A percentile compares a stretch with the other conserved stretches of the same genome.
Conservation (phyloP, 1,140 invertebrate species). For the Sinonovacula constricta region DNA sequence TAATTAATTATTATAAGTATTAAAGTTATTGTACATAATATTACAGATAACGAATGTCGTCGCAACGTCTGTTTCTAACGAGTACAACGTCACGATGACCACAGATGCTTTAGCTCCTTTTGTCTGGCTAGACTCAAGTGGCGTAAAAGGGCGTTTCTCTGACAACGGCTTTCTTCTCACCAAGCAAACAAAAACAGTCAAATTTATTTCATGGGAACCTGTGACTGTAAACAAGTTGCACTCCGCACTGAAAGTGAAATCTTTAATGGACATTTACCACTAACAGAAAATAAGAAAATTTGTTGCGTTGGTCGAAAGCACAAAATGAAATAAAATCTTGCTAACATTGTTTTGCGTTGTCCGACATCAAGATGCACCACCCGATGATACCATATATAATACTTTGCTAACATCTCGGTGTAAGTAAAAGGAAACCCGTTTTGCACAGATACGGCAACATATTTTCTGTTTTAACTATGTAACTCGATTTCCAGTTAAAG, state of each 20-base stretch:
- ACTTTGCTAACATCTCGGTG: too few relatives aligned
- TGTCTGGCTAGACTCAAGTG: constrained; percentile 82
- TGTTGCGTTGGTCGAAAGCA: too few relatives aligned
- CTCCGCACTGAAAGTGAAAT: constrained; percentile 66
- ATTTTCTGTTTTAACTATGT: too few relatives aligned
- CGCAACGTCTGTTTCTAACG: constrained; percentile 2
- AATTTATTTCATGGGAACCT: constrained; percentile 71
- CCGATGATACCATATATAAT: too few relatives aligned
- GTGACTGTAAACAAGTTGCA: constrained; percentile 58
- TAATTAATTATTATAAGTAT: background rate
- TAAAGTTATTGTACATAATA: constrained; percentile 12
- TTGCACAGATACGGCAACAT: too few relatives aligned
- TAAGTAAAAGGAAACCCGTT: too few relatives aligned
- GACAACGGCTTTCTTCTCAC: constrained; percentile 83
- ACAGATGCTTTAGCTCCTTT: constrained; percentile 82
- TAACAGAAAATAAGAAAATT: too few relatives aligned
- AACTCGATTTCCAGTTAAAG: too few relatives aligned
- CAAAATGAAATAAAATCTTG: too few relatives aligned
- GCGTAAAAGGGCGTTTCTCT: constrained; percentile 81
- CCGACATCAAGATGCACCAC: too few relatives aligned
- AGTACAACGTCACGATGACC: constrained; percentile 71
- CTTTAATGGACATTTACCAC: constrained; percentile 71
- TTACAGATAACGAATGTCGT: constrained; percentile 47
- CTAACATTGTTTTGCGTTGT: too few relatives aligned
- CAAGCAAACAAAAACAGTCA: constrained; percentile 57